Evolutionary conservation across 1,140 invertebrate species (phyloP), one percentile per base, ranked within the genome.

Genomic region (Radopholus similis): DNA sequence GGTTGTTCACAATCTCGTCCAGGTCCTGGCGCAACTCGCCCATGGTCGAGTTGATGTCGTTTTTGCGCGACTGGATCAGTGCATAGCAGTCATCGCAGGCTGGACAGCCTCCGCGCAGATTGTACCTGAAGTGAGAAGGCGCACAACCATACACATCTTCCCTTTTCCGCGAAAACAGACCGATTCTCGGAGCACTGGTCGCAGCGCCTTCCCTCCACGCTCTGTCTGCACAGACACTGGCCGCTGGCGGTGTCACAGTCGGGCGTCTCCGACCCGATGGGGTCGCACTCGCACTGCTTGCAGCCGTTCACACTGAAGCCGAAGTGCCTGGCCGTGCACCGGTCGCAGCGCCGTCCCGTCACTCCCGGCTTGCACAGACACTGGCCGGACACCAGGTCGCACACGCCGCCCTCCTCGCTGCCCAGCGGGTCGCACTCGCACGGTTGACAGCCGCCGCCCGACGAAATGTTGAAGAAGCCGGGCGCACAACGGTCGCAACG

Each of bases 151-250:
- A 18, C n/a, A 5, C 18, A 3, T 57, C 13, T 56, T 58, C 40
- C 68, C 35, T 51, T 73, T 72, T 59, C 70, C n/a, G n/a, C n/a
- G n/a, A n/a, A n/a, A 70, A 35, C 4, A 3, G 34, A 72, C 11
- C 64, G 64, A 47, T 77, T 78, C 53, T 76, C 74, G 15, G 68
- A 95, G 83, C 95, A 97, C 87, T 89, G 89, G 84, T 91, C 88
- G 84, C 95, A 99, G 30, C 89, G 88, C 79, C 89, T 89, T n/a
- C 95, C 95, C 83, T 95, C 94, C 0, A 97, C 93, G 81, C 95
- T 92, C 74, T 91, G 88, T 82, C 94, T 94, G 83, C 95, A 99
- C 1, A 84, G 76, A 80, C 95, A 99, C 42, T 87, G 85, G 3
- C 93, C 68, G 28, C 35, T 15, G 70, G 21, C 15, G 15, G 92